Base-by-base conservation (phyloP, 2,113 vertebrate species). In the Eidolon helvum region DNA sequence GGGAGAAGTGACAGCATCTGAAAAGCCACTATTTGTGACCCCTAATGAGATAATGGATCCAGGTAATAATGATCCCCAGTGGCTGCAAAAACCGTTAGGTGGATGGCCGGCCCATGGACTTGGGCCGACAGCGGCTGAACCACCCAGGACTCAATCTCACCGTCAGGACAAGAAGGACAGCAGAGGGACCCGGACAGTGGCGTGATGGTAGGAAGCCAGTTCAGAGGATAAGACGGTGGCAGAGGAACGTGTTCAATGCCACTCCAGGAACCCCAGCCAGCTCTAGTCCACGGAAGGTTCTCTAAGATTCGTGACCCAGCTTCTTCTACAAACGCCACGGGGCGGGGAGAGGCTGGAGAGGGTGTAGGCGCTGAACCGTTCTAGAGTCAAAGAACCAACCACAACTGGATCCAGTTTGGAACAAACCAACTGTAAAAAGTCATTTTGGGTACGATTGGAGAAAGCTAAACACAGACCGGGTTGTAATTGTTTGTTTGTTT, bases 111-210 rank as follows among this genome's bases (percentile, higher is more conserved):
- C 48, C 48, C 12, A 3, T 0, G 8, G 21, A 11, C 1, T 0
- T 2, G 18, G 35, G 87, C 59, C 0, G 2, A 11, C 19, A 2
- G 30, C 3, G 1, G 53, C 26, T 1, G 63, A 5, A 1, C 0
- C 21, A 12, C 48, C 48, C 74, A 8, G 35, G 0, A 0, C 19
- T 10, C 14, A 0, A 10, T 3, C 71, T 12, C 21, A 9, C 0
- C 24, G 0, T 16, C 45, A 3, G 0, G 1, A 10, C 0, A 0
- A 19, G 24, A 16, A 22, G 43, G 4, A 21, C 10, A 4, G 75
- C 7, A 68, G 48, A 48, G 0, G 33, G 7, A 1, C 45, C 63
- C 72, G 7, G 14, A 5, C 1, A 8, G 40, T 0, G 48, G 35
- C 0, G 28, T 0, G 21, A 8, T 0, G 59, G 14, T 2, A 2